A percentile compares a stretch with the other conserved stretches of the same genome.
These are phyloP conservation scores for Cottus gobio DNA, from an alignment of 2,113 vertebrate genomes.

Conservation along the genomic window DNA sequence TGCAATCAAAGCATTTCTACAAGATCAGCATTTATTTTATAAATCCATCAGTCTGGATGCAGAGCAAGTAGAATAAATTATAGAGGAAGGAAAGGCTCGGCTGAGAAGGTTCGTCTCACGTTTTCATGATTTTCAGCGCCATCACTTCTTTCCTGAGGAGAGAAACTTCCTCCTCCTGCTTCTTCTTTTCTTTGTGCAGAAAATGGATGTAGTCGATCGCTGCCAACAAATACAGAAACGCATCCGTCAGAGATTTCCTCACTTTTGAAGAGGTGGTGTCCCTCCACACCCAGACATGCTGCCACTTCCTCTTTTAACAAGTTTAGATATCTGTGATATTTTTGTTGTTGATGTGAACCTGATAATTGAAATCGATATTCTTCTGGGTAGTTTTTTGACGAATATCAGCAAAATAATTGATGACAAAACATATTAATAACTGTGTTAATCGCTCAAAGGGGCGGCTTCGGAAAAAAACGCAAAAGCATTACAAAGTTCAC, in stretches of 20 bases:
- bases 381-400: too few species aligned
- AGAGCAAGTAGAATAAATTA: neutral
- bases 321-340: neutral
- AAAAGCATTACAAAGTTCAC: too few species aligned
- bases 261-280: neutral
- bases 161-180: conserved; percentile 97
- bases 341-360: neutral
- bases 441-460: neutral
- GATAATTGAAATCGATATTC: neutral
- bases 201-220: conserved; percentile 99
- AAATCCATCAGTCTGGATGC: conserved; percentile 1
- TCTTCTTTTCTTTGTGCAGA: conserved; percentile 99
- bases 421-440: neutral
- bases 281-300: neutral
- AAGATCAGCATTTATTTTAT: conserved; percentile 15
- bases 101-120: conserved; percentile 83
- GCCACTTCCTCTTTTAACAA: conserved; percentile 3
- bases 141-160: conserved; percentile 94
- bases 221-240: conserved; percentile 62
- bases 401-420: too few species aligned
- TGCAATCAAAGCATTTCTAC: conserved; percentile 13
- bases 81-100: neutral
- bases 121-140: conserved; percentile 99
- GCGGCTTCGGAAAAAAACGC: neutral
- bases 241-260: conserved; percentile 17